Percentiles rank a stretch among this genome's conserved stretches.
Conservation (phyloP, 2,888 invertebrate genomes). For the Sphaeridia pumilis region DNA sequence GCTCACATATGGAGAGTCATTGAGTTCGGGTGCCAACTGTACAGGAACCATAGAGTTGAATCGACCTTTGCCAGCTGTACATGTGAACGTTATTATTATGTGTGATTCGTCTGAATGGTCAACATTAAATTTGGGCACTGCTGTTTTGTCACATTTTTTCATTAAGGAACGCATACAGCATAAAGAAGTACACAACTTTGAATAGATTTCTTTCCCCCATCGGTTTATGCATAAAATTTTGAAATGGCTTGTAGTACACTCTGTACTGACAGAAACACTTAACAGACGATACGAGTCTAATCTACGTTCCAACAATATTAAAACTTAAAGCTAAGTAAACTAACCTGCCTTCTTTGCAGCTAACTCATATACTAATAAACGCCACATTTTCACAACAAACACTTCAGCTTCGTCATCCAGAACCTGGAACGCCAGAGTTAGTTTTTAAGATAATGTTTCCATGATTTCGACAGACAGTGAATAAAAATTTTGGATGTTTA, state of each 20-base stretch:
- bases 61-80: too few species aligned
- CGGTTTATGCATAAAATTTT: too few species aligned
- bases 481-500: constrained; percentile 13
- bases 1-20: neutral
- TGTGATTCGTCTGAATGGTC: neutral
- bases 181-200: too few species aligned
- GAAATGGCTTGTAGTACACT: neutral
- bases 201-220: too few species aligned
- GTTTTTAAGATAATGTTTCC: constrained; percentile 5
- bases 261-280: neutral
- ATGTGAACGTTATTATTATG: neutral
- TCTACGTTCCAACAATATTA: too few species aligned
- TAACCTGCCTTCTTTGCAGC: constrained; percentile 98
- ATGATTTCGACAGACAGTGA: neutral
- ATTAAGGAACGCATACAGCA: too few species aligned
- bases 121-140: neutral
- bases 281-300: too few species aligned
- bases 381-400: constrained; percentile 99
- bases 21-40: neutral
- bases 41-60: too few species aligned
- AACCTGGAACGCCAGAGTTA: constrained; percentile 53
- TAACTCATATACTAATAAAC: constrained; percentile 96
- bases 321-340: too few species aligned
- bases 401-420: constrained; percentile 99
- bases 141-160: too few species aligned